Evolutionary conservation across 2,797 vertebrate species (phyloP), one percentile per base, ranked within the genome.

Genomic region (Propithecus perrieri): DNA sequence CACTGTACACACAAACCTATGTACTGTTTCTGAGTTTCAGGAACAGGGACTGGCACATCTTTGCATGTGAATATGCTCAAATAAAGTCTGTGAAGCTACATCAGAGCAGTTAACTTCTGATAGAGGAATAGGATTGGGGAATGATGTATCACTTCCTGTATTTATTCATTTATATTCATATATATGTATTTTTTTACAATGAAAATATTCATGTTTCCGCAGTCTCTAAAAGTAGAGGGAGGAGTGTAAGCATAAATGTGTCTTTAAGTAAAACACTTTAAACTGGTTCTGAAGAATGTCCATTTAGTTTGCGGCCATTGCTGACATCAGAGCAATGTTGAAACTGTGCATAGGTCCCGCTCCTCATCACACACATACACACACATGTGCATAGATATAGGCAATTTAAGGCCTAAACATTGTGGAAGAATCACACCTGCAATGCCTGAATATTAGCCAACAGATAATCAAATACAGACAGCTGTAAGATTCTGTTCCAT

Each of bases 131-230:
- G n/a, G 41, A 8, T 14, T 24, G 33, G 89, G 71, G 43, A 53
- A 18, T 0, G 0, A 30, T 1, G 0, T 11, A 65, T 13, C 24
- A 14, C 59, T 30, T 69, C 79, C 53, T 35, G 1, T 41, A 1
- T 35, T 1, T 17, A 5, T 4, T 0, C 38, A 20, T 65, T 0
- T 9, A 0, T 5, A 0, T 63, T 0, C 9, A 18, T 46, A n/a
- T 30, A 24, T 55, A 8, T 26, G 13, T 30, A 8, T 20, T 53
- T 7, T 50, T 61, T 50, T 12, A 10, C 53, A 46, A 0, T 20
- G 43, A 59, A 65, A 43, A 22, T 46, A 7, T 48, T 18, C 7
- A 4, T 41, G 5, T 69, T 74, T 89, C 46, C 10, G 13, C 7
- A 59, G 4, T 38, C 35, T 78, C 80, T 76, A 33, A 24, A 81